Percentiles rank a stretch among this genome's conserved stretches.
These are phyloP conservation scores for Rattus norvegicus DNA, from an alignment of 2,113 vertebrate genomes.

Conservation along the genomic window DNA sequence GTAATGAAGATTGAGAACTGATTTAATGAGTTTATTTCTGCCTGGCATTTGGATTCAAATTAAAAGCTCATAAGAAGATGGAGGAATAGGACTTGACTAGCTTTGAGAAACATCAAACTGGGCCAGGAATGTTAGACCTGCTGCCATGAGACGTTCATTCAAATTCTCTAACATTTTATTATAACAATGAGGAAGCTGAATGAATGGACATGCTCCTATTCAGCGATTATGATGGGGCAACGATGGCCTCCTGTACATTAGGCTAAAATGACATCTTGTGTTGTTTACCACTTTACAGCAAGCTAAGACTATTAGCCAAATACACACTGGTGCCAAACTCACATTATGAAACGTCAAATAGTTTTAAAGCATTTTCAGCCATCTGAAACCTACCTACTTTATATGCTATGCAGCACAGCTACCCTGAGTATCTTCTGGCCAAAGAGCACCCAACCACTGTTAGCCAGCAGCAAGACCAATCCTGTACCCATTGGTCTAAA, in stretches of 20 bases:
- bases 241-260: background rate
- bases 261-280: background rate
- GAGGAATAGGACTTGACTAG: background rate
- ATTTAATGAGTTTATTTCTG: background rate
- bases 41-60: constrained; percentile 35
- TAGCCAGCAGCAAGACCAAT: background rate
- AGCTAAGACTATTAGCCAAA: background rate
- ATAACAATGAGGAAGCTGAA: background rate
- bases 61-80: background rate
- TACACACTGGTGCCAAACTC: background rate
- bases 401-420: background rate
- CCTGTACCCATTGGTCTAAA: background rate
- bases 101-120: background rate
- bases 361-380: background rate
- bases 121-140: background rate
- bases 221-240: background rate
- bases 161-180: background rate
- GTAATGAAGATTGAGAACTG: background rate
- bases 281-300: background rate
- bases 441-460: background rate
- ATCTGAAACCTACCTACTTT: background rate
- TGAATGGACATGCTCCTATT: constrained; percentile 8
- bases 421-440: background rate
- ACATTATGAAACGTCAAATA: background rate
- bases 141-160: background rate